Conservation (phyloP, 2,888 invertebrate genomes). For the Morinoia aosen region DNA sequence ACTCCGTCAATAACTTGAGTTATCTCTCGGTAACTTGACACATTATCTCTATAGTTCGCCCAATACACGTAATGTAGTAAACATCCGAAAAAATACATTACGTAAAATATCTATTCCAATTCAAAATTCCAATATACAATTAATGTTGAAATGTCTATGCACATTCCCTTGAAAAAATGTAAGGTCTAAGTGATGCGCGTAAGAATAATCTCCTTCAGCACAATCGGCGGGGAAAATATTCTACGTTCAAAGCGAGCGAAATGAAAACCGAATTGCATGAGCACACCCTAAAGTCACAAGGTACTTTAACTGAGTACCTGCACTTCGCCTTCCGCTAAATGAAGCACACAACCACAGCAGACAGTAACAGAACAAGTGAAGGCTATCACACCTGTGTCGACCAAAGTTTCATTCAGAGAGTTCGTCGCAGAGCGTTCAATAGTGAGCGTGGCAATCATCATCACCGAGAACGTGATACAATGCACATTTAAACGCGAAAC, state of each 20-base stretch:
- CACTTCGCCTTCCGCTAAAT: not conserved
- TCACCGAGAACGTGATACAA: not conserved
- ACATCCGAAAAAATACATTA: not conserved
- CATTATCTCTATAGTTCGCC: not conserved
- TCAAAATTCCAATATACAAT: not conserved
- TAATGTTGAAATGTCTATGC: not conserved
- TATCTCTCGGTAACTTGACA: not conserved
- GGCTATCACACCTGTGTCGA: not conserved
- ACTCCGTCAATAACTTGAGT: not conserved
- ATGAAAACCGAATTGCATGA: not conserved
- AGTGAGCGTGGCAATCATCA: not conserved
- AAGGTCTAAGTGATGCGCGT: not conserved
- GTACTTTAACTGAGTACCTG: not conserved
- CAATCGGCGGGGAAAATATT: not conserved
- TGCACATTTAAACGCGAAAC: not conserved
- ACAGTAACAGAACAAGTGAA: not conserved
- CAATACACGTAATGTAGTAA: not conserved
- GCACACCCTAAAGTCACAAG: not conserved
- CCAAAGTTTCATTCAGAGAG: not conserved
- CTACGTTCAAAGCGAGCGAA: not conserved
- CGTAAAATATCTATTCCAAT: not conserved
- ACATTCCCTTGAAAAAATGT: not conserved
- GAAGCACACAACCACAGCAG: not conserved
- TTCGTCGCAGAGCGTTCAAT: not conserved
- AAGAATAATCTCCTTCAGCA: not conserved